Percentiles rank a stretch among this genome's conserved stretches.
phyloP scores from a whole-genome alignment of 2,113 vertebrate species.

The Crotalus horridus region DNA sequence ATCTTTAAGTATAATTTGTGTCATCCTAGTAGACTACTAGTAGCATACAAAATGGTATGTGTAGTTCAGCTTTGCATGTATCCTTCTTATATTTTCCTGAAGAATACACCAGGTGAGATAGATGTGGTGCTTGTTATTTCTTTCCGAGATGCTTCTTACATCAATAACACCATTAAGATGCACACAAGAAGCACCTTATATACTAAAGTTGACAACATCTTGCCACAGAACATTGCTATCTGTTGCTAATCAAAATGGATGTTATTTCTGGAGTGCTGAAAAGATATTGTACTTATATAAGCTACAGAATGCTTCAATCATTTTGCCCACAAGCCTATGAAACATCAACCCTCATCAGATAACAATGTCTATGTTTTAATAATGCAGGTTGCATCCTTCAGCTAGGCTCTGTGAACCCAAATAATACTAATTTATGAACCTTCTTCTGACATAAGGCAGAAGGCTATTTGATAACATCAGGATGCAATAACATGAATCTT shows the following conservation, averaged over 20 bases:
- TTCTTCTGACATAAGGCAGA: slow-evolving; percentile 32
- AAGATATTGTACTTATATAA: background rate
- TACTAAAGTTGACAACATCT: background rate
- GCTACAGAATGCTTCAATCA: background rate
- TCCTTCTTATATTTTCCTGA: background rate
- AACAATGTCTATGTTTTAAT: background rate
- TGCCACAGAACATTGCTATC: background rate
- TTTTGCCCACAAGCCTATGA: background rate
- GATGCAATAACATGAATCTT: slow-evolving; percentile 22
- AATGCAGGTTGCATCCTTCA: background rate
- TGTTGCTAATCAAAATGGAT: slow-evolving; percentile 28
- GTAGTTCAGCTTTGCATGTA: background rate
- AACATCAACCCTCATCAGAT: background rate
- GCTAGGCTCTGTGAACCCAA: slow-evolving; percentile 25
- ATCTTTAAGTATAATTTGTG: slow-evolving; percentile 33
- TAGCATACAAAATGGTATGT: background rate
- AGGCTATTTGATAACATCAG: slow-evolving; percentile 24
- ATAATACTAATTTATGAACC: slow-evolving; percentile 37
- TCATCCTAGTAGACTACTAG: slow-evolving; percentile 45
- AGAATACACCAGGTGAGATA: slow-evolving; percentile 15
- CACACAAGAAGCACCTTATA: background rate
- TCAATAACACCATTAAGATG: background rate
- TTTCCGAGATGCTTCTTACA: background rate
- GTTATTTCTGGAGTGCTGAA: background rate
- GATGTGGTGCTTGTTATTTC: slow-evolving; percentile 16